Evolutionary conservation across 2,888 invertebrate genomes (phyloP).

Genomic region (Pseudeuparius sepicola): DNA sequence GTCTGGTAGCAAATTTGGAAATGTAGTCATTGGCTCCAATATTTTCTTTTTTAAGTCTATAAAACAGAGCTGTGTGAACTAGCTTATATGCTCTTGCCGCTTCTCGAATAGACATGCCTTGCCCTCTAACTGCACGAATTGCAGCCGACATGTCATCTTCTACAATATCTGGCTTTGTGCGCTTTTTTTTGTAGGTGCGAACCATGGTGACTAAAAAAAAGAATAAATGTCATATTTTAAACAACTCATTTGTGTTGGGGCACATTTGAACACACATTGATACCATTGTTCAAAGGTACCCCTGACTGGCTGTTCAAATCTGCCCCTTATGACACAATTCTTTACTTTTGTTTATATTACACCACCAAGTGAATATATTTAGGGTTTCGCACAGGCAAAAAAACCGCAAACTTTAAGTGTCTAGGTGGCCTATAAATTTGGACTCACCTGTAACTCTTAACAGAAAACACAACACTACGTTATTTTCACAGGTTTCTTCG

Average conservation of each 20-base stretch:
- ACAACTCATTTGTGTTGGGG: too few relatives aligned
- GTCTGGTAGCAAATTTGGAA: slow-evolving; percentile 2
- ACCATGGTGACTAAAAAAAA: slow-evolving; percentile 4
- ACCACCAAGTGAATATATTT: too few relatives aligned
- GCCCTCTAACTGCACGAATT: slow-evolving; percentile 3
- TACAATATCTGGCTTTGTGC: slow-evolving; percentile 7
- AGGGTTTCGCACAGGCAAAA: too few relatives aligned
- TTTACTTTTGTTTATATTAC: too few relatives aligned
- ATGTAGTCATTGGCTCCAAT: neutral
- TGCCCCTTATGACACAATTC: too few relatives aligned
- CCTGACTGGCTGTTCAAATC: too few relatives aligned
- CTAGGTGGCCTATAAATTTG: too few relatives aligned
- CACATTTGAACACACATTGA: slow-evolving; percentile 3
- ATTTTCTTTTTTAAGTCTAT: slow-evolving; percentile 1
- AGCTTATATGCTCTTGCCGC: slow-evolving; percentile 7
- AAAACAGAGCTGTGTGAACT: slow-evolving; percentile 4
- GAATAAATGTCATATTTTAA: neutral
- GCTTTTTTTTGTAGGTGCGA: slow-evolving; percentile 4
- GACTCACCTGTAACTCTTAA: too few relatives aligned
- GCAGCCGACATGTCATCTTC: slow-evolving; percentile 8
- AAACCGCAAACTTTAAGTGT: too few relatives aligned
- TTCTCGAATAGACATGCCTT: slow-evolving; percentile 5
- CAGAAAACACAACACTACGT: too few relatives aligned
- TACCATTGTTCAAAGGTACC: too few relatives aligned
- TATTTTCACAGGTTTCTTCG: too few relatives aligned